Conservation (phyloP, 2,113 vertebrate genomes). For the Rousettus leschenaultii region DNA sequence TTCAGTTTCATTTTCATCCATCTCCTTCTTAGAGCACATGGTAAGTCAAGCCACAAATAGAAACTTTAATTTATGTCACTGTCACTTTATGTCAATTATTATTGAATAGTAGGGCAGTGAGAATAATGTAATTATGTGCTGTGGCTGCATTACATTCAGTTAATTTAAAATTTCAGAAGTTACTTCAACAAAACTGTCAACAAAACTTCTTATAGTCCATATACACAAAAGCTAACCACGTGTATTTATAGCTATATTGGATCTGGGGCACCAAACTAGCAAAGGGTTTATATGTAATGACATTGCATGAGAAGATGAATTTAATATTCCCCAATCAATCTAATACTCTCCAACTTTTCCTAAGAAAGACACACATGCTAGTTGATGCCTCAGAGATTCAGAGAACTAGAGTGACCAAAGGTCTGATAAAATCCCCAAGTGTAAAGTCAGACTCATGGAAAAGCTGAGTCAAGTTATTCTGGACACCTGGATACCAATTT, state of each 20-base stretch:
- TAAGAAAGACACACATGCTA: background rate
- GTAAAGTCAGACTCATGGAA: background rate
- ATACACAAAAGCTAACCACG: background rate
- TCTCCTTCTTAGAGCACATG: background rate
- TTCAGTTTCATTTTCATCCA: background rate
- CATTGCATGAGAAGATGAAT: background rate
- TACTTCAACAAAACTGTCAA: background rate
- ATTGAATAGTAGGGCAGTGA: background rate
- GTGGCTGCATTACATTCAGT: background rate
- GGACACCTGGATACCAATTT: background rate
- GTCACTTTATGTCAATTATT: background rate
- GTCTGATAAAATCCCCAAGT: background rate
- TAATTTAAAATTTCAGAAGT: conserved; percentile 8
- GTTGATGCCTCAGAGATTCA: background rate
- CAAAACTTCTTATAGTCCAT: background rate
- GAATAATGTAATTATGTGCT: background rate
- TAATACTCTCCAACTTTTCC: background rate
- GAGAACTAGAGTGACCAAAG: background rate
- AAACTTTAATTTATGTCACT: background rate
- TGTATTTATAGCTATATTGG: background rate
- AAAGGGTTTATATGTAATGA: background rate
- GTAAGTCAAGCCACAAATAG: background rate
- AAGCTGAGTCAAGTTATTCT: conserved; percentile 7
- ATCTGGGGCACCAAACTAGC: background rate
- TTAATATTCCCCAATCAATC: background rate